Percentiles rank a stretch among this genome's conserved stretches.
phyloP scores from a whole-genome alignment of 2,113 vertebrate species.

The Equus quagga region DNA sequence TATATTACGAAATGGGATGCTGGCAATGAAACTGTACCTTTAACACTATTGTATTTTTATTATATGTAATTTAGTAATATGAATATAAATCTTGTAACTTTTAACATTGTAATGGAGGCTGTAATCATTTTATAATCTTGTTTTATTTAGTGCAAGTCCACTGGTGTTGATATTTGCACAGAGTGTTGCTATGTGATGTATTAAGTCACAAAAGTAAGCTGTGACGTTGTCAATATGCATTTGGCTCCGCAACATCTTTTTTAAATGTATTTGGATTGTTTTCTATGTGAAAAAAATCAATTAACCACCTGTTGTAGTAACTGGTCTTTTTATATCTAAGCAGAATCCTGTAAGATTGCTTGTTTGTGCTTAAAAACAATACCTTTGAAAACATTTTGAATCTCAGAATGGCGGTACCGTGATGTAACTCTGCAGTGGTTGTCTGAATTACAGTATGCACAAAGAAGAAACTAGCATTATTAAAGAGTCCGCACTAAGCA shows the following conservation, averaged over 20 bases:
- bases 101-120: conserved; percentile 89
- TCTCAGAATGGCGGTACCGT: conserved; percentile 85
- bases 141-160: conserved; percentile 94
- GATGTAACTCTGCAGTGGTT: conserved; percentile 79
- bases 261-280: conserved; percentile 84
- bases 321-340: conserved; percentile 86
- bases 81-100: conserved; percentile 89
- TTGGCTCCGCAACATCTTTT: conserved; percentile 83
- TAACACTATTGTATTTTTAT: conserved; percentile 93
- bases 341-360: conserved; percentile 83
- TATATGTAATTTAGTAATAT: conserved; percentile 89
- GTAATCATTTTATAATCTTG: conserved; percentile 90
- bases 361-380: conserved; percentile 85
- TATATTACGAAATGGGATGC: conserved; percentile 85
- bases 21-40: conserved; percentile 85
- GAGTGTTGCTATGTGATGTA: conserved; percentile 89
- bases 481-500: conserved; percentile 75
- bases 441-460: conserved; percentile 82
- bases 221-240: conserved; percentile 87
- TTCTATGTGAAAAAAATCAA: conserved; percentile 85
- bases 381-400: conserved; percentile 82
- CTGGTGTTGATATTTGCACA: conserved; percentile 98
- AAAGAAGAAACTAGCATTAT: conserved; percentile 75
- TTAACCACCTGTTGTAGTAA: conserved; percentile 84
- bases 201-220: conserved; percentile 90